These are phyloP conservation scores for Meliscaeva auricollis DNA, from an alignment of 2,888 invertebrate genomes.

Conservation along the genomic window DNA sequence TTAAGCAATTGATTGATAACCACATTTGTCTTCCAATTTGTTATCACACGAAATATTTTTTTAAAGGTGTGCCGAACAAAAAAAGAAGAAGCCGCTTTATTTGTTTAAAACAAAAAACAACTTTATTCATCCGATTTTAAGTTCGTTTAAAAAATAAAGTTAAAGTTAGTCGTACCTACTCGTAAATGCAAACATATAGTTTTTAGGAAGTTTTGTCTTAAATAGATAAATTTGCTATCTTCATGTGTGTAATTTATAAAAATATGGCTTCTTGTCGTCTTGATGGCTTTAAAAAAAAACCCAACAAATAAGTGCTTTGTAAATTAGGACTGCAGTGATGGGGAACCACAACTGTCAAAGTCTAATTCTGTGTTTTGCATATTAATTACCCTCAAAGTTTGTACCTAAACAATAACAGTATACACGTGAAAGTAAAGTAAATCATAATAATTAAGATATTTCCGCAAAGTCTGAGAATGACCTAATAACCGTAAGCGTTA, in stretches of 20 bases:
- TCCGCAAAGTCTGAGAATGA: slow-evolving; percentile 49
- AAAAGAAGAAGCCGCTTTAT: neutral
- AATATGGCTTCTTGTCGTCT: too few relatives aligned
- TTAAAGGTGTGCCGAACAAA: slow-evolving; percentile 19
- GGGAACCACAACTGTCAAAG: neutral
- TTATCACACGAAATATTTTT: neutral
- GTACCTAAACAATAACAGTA: neutral
- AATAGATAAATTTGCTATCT: too few relatives aligned
- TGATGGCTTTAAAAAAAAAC: too few relatives aligned
- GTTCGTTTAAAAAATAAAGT: too few relatives aligned
- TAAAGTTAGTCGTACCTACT: too few relatives aligned
- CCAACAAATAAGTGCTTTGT: neutral
- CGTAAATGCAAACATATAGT: too few relatives aligned
- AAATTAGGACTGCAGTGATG: neutral
- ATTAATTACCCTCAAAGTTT: slow-evolving; percentile 35
- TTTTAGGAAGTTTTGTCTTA: neutral
- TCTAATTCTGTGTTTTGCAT: slow-evolving; percentile 49
- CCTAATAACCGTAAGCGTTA: slow-evolving; percentile 63
- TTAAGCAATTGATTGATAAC: slow-evolving; percentile 66
- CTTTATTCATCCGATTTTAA: neutral
- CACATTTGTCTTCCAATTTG: slow-evolving; percentile 3
- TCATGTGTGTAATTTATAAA: too few relatives aligned
- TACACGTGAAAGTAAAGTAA: slow-evolving; percentile 32
- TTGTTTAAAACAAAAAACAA: neutral
- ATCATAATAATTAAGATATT: slow-evolving; percentile 54